These are phyloP conservation scores for Protobothrops flavoviridis DNA, from an alignment of 2,113 vertebrate genomes.

Conservation along the genomic window DNA sequence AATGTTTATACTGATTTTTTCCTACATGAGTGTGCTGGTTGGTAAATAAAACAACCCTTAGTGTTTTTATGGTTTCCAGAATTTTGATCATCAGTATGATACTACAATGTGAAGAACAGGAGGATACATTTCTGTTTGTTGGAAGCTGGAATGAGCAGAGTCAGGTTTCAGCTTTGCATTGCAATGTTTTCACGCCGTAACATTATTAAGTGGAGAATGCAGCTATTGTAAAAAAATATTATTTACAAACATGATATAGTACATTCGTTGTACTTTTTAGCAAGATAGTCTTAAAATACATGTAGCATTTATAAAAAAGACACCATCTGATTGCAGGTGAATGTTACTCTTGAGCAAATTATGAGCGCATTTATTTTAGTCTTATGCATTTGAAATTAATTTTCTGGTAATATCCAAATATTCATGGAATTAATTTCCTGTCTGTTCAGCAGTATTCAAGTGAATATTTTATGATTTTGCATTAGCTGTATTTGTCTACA, in stretches of 20 bases:
- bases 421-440: slow-evolving; percentile 89
- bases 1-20: not conserved
- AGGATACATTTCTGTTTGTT: not conserved
- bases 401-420: slow-evolving; percentile 86
- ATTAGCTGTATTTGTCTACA: slow-evolving; percentile 94
- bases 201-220: not conserved
- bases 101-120: not conserved
- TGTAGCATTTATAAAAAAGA: slow-evolving; percentile 80
- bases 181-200: not conserved
- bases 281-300: slow-evolving; percentile 75
- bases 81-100: not conserved
- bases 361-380: slow-evolving; percentile 86
- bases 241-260: slow-evolving; percentile 80
- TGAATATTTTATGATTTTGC: slow-evolving; percentile 97
- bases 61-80: not conserved
- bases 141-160: not conserved
- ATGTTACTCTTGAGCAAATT: slow-evolving; percentile 84
- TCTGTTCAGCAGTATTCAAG: slow-evolving; percentile 84
- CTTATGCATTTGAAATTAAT: slow-evolving; percentile 84
- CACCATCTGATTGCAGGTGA: slow-evolving; percentile 80
- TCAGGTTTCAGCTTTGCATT: not conserved
- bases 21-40: not conserved
- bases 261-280: slow-evolving; percentile 77
- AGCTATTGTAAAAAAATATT: slow-evolving; percentile 58
- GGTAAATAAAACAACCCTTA: not conserved